Evolutionary conservation across 2,888 invertebrate genomes (phyloP).

Genomic region (Ellobium chinense): DNA sequence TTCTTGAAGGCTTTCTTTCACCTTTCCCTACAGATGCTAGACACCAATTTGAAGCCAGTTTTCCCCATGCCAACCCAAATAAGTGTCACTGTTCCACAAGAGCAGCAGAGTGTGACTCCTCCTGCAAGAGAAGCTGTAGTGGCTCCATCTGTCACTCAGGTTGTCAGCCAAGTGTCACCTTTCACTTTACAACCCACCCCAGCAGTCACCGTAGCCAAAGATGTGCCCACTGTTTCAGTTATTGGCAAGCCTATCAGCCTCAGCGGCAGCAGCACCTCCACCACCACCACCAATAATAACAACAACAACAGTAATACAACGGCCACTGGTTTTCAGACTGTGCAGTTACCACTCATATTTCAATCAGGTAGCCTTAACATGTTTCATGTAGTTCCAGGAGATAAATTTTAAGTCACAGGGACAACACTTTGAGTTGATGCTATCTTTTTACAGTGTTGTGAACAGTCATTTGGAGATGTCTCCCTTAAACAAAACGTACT

Average conservation of each 20-base stretch:
- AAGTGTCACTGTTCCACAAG: neutral
- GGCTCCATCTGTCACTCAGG: slow-evolving; percentile 20
- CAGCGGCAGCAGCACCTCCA: slow-evolving; percentile 18
- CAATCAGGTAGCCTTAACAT: slow-evolving; percentile 37
- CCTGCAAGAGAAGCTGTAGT: neutral
- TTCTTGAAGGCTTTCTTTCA: too few relatives aligned
- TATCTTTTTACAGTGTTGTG: too few relatives aligned
- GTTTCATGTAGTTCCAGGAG: too few relatives aligned
- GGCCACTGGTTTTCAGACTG: slow-evolving; percentile 23
- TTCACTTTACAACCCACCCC: slow-evolving; percentile 27
- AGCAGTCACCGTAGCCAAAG: neutral
- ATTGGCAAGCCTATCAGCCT: neutral
- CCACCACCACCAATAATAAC: slow-evolving; percentile 42
- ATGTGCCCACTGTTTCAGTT: neutral
- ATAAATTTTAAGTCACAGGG: too few relatives aligned
- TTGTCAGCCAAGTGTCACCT: slow-evolving; percentile 13
- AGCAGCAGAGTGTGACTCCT: slow-evolving; percentile 16
- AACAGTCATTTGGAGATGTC: too few relatives aligned
- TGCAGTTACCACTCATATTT: slow-evolving; percentile 45
- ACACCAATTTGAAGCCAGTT: slow-evolving; percentile 19
- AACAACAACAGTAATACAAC: too few relatives aligned
- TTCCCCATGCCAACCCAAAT: slow-evolving; percentile 20
- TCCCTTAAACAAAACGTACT: too few relatives aligned
- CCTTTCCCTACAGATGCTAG: too few relatives aligned
- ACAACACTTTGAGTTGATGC: too few relatives aligned